Base-by-base conservation (phyloP, 2,797 vertebrate species). In the Poeciliopsis presidionis region DNA sequence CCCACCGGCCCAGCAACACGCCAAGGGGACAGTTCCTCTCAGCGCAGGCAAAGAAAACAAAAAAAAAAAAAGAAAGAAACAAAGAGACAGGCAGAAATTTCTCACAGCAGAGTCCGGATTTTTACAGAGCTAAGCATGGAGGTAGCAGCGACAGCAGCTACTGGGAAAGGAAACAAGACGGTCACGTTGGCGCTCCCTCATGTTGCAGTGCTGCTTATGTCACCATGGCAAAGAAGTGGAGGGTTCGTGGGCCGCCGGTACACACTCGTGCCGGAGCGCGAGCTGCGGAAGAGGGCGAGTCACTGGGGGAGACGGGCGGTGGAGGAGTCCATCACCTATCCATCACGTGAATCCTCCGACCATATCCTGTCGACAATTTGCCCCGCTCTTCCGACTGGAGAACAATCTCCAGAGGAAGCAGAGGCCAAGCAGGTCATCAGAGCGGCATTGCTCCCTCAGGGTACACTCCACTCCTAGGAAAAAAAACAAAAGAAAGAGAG, bases 151-250 rank as follows among this genome's bases (percentile, higher is more conserved):
- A 86, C 81, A 76, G 87, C 88, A 86, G 93, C 94, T 88, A 87
- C 92, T 74, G 92, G 88, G 90, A 88, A 95, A 83, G 90, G 83
- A 90, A 88, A 90, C 73, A 91, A 90, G 86, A 87, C 75, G 84
- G 83, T 90, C 86, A 88, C 79, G 86, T 84, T 85, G 93, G 90
- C 90, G 92, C 90, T 94, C 94, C 94, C 92, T 94, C 93, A 93
- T 95, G 80, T 81, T 92, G 92, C 87, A 78, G 79, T 46, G 43
- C 83, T 57, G 86, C 91, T 96, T 95, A 96, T 96, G 96, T 96
- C 95, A 96, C 96, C 96, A 96, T 96, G 93, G 95, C 96, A 96
- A 90, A 95, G 86, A 87, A 91, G 90, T 92, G 61, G 83, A 84
- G 59, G 86, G 94, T 90, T 86, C 88, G 90, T 75, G 86, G 85